A percentile compares a stretch with the other conserved stretches of the same genome.
phyloP scores from a whole-genome alignment of 2,113 vertebrate species.

The Otocyon megalotis region DNA sequence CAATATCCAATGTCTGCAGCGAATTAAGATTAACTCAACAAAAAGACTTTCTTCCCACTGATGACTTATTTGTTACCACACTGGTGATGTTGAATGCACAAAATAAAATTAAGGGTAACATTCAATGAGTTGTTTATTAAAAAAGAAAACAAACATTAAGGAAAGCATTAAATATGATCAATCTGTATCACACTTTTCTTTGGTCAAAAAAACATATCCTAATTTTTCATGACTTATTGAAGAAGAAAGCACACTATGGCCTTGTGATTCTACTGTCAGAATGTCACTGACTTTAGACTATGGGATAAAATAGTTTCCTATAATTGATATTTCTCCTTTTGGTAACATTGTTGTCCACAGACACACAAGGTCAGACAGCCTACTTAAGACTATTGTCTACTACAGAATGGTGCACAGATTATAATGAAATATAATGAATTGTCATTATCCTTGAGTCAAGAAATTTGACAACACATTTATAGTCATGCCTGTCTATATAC shows the following conservation, averaged over 20 bases:
- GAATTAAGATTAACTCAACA: neutral
- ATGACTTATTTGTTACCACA: neutral
- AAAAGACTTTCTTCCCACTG: neutral
- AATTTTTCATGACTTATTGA: neutral
- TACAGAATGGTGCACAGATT: neutral
- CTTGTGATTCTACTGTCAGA: neutral
- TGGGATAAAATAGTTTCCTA: neutral
- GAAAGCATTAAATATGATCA: neutral
- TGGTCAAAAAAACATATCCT: neutral
- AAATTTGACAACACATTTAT: neutral
- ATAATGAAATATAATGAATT: neutral
- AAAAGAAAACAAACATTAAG: neutral
- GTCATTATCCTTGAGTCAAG: neutral
- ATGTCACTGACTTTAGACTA: neutral
- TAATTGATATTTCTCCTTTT: neutral
- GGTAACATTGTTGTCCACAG: neutral
- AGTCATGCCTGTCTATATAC: neutral
- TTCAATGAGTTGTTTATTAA: neutral
- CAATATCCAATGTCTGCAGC: neutral
- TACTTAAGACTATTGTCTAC: neutral
- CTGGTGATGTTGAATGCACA: neutral
- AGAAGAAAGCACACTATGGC: neutral
- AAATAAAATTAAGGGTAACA: neutral
- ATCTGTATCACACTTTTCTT: neutral
- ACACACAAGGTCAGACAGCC: neutral